Evolutionary conservation across 2,888 invertebrate genomes (phyloP).

Genomic region (Prosapia bicincta): DNA sequence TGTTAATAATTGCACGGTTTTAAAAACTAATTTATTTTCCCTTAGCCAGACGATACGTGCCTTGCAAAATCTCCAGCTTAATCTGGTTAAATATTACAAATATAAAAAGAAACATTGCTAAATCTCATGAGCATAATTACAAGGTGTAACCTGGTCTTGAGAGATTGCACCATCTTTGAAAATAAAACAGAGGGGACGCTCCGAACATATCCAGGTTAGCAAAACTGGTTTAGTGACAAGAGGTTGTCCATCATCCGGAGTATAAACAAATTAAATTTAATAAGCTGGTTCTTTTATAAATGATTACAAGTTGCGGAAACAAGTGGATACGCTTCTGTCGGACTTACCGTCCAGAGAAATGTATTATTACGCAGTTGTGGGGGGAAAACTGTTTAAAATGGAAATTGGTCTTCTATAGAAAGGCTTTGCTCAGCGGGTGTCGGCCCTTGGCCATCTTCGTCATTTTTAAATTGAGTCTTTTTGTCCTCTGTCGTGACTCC

Average conservation of each 20-base stretch:
- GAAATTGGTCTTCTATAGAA: neutral
- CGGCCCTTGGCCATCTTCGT: neutral
- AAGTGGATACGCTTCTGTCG: too few species aligned
- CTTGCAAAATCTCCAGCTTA: neutral
- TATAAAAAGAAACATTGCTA: too few species aligned
- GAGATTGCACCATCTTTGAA: neutral
- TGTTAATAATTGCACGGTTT: too few species aligned
- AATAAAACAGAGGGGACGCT: neutral
- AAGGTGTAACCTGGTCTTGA: neutral
- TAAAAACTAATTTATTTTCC: too few species aligned
- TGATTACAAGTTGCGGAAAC: neutral
- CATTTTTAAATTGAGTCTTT: constrained; percentile 2
- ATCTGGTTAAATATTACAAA: neutral
- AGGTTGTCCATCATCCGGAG: neutral
- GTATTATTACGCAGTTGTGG: neutral
- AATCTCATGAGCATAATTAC: too few species aligned
- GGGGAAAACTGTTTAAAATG: neutral
- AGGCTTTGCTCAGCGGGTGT: neutral
- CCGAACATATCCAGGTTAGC: neutral
- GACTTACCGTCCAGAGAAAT: too few species aligned
- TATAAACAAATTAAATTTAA: constrained; percentile 2
- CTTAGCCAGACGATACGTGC: too few species aligned
- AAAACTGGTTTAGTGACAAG: neutral
- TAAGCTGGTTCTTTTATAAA: neutral
- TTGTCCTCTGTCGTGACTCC: neutral